These are phyloP conservation scores for Myxocyprinus asiaticus DNA, from an alignment of 2,113 vertebrate genomes.

Conservation along the genomic window DNA sequence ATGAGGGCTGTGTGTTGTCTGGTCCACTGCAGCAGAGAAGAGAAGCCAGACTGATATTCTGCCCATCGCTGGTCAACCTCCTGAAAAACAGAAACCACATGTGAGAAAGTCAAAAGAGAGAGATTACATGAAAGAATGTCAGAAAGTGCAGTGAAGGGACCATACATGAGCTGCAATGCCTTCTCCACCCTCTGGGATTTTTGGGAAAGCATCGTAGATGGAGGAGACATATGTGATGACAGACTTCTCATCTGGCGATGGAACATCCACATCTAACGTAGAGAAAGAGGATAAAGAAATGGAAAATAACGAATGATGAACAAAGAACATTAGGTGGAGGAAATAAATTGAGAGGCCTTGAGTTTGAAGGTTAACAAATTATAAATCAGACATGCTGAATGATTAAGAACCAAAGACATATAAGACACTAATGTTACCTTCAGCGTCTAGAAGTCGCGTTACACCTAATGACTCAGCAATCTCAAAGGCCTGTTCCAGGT, in stretches of 20 bases:
- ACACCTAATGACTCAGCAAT: slow-evolving; percentile 94
- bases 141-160: neutral
- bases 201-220: slow-evolving; percentile 98
- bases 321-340: neutral
- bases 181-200: slow-evolving; percentile 96
- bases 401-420: neutral
- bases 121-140: neutral
- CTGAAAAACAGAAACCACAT: slow-evolving; percentile 64
- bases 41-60: slow-evolving; percentile 90
- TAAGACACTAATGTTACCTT: slow-evolving; percentile 76
- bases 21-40: slow-evolving; percentile 93
- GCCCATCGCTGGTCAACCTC: slow-evolving; percentile 93
- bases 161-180: slow-evolving; percentile 89
- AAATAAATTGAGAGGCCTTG: neutral
- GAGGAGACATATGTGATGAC: slow-evolving; percentile 99
- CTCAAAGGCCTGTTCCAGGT: slow-evolving; percentile 97
- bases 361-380: neutral
- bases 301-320: neutral
- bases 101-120: neutral
- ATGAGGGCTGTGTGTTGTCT: slow-evolving; percentile 90
- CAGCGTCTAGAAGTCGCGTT: slow-evolving; percentile 91
- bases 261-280: slow-evolving; percentile 89
- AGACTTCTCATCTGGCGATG: slow-evolving; percentile 96
- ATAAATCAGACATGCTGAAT: neutral
- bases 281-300: neutral